Evolutionary conservation across 2,888 invertebrate genomes (phyloP), one percentile per base, ranked within the genome.

Genomic region (Brassicogethes aeneus): DNA sequence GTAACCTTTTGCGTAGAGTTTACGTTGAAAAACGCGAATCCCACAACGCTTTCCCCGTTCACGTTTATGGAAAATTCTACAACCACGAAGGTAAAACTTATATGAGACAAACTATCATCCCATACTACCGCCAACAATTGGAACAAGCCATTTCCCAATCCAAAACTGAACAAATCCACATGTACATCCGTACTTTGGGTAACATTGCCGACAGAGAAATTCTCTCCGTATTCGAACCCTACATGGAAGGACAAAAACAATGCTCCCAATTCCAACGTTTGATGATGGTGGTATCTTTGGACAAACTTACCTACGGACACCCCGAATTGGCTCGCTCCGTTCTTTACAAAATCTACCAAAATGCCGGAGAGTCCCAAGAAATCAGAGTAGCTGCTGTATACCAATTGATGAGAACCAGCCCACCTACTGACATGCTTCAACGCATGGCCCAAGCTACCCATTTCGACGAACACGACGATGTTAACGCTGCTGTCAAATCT

Each of bases 401-500:
- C 41, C 69, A 73, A 38, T 64, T 85, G 43, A 76, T 82, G 68
- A 70, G 68, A 51, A 71, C 76, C 10, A 67, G 70, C 32, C 84
- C 84, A 17, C 72, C 79, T 5, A 63, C 70, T 14, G 68, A 69
- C 10, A 77, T 83, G 74, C 74, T 85, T 56, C 79, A 80, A 65
- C 71, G 76, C 17, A 81, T 85, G 77, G 85, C 85, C 15, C 70
- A 75, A 55, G 76, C 76, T 67, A 83, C 82, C 3, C 73, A 80
- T 48, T 62, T 70, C 36, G 85, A 85, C 55, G 69, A 69, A 13
- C 77, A 74, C 57, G 65, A 73, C 37, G 74, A 82, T 34, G 82
- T 85, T 1, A 78, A 78, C 46, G 71, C 80, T 41, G 77, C 73
- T n/a, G 74, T 84, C 3, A 79, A 79, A 56, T 73, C 76, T 15